Base-by-base conservation (phyloP, 2,797 vertebrate species). In the Halcyon badia region DNA sequence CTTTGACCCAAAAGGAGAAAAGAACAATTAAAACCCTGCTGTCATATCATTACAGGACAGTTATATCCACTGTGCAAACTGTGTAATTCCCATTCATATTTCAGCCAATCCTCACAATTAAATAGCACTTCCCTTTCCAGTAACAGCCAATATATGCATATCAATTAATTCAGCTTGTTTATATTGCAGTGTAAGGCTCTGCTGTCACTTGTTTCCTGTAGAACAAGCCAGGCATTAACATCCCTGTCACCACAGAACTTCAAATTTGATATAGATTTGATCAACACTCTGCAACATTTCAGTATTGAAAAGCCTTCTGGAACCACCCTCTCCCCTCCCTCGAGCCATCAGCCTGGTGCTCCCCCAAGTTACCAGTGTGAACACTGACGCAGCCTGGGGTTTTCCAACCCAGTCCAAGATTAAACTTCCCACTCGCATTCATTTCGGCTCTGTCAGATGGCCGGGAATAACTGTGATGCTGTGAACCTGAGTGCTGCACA, bases 71-170 rank as follows among this genome's bases (percentile, higher is more conserved):
- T 65, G 46, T 37, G 33, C 81, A 83, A 84, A 86, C 15, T 6
- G 13, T 37, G 2, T 51, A 51, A 85, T 64, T 78, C 81, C 80
- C 46, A 37, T 61, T 76, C 61, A 39, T 48, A 70, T 87, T 76
- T 73, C 82, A 83, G 69, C 54, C 80, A 83, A 28, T 46, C 60
- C 51, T 89, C 75, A 41, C 46, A 91, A 85, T 25, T 35, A 80
- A 82, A 54, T 15, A 52, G 37, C 68, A 51, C 46, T 83, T 87
- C 30, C 22, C 46, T 58, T 83, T 77, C 82, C 12, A 18, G 10
- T 6, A 89, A 30, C 35, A 90, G 64, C 77, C 76, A 62, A 41
- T 35, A 41, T 10, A 66, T 1, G 33, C 57, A 7, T 31, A 84
- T 48, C 52, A 76, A 79, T 65, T 78, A 70, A 16, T 24, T 31